Evolutionary conservation across 1,140 invertebrate genomes (phyloP).

Genomic region (Cardiocondyla obscurior): DNA sequence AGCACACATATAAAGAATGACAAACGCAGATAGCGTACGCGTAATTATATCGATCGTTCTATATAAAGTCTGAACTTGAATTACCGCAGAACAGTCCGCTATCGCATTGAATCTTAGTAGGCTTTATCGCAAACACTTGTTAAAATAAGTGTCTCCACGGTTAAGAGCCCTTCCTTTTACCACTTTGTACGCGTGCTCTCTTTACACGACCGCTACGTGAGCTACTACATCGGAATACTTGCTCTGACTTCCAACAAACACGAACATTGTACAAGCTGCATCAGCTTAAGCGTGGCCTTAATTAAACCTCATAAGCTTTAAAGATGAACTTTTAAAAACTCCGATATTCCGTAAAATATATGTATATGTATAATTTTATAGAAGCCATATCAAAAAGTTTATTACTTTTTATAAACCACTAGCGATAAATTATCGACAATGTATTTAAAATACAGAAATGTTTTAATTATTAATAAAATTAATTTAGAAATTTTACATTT

Average conservation of each 20-base stretch:
- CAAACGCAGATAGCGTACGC: conserved; percentile 25
- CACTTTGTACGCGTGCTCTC: conserved; percentile 17
- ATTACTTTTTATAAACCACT: too few species aligned
- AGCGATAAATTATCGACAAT: background rate
- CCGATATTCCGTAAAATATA: background rate
- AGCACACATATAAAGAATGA: background rate
- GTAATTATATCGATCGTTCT: conserved; percentile 64
- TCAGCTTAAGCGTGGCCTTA: conserved; percentile 1
- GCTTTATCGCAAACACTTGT: conserved; percentile 53
- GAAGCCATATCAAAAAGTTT: too few species aligned
- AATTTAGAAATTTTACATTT: background rate
- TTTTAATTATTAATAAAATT: conserved; percentile 2
- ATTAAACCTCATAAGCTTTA: conserved; percentile 38
- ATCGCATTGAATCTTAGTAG: conserved; percentile 45
- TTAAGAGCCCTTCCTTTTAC: conserved; percentile 12
- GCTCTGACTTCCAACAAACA: background rate
- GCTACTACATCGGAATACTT: background rate
- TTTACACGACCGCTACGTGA: conserved; percentile 9
- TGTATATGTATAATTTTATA: background rate
- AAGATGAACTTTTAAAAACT: background rate
- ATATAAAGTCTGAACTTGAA: conserved; percentile 41
- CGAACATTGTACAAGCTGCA: background rate
- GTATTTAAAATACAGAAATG: too few species aligned
- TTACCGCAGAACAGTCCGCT: background rate
- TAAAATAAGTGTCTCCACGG: conserved; percentile 49